Base-by-base conservation (phyloP, 1,140 invertebrate species). In the Formica exsecta region DNA sequence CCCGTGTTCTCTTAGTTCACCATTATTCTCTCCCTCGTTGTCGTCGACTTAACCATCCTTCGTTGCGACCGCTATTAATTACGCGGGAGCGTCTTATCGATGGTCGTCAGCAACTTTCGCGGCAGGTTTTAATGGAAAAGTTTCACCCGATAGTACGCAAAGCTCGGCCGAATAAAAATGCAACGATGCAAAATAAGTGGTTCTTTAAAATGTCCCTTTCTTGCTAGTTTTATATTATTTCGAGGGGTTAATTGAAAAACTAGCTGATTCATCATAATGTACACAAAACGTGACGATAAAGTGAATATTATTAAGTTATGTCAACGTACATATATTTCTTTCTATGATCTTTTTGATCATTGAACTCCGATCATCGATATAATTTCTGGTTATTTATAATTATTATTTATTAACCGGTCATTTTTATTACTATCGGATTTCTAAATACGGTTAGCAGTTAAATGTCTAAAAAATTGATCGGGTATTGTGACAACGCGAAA, bases 171-270 rank as follows among this genome's bases (percentile, higher is more conserved):
- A 79, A 81, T 74, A 74, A 83, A 89, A 89, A 77, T 86, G 88
- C 88, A 89, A 89, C 87, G 75, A 86, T 86, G 83, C 75, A 89
- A 89, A 89, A 86, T 80, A 85, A 89, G 76, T 81, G 70, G 73
- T 84, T 71, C 74, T 51, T 86, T 85, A 41, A 86, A 85, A n/a
- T 68, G 44, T 16, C 36, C 22, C 16, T 51, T 51, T 9, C 65
- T 48, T 51, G 70, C 86, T 80, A 80, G 44, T 54, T 48, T 75
- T 44, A 32, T 70, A 88, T 81, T 83, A 70, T 80, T 74, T 65
- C 61, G 41, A 25, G 36, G 0, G 68, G 44, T 86, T 89, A 89
- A 88, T 88, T 86, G 74, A 81, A 86, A 86, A 89, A 88, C 81
- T 89, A 86, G 59, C 44, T 22, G 81, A 85, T 77, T 77, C 32